A percentile compares a stretch with the other conserved stretches of the same genome.
Evolutionary conservation across 2,888 invertebrate species (phyloP).

Genomic region (Argynnis bischoffii): DNA sequence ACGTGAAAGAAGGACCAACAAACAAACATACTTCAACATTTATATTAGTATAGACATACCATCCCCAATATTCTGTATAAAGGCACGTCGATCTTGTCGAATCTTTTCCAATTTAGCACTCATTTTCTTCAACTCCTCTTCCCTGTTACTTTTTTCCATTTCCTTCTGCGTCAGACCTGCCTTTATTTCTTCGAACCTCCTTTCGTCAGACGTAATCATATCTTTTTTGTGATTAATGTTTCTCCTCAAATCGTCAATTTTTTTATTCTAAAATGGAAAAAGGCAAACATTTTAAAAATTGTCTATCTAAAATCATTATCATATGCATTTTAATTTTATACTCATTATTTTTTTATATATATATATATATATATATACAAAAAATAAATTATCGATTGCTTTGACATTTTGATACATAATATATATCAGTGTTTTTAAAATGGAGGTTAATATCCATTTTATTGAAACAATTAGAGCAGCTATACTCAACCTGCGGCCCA

Average conservation of each 20-base stretch:
- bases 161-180: conserved; percentile 52
- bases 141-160: conserved; percentile 58
- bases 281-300: not conserved
- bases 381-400: no score
- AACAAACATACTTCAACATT: no score
- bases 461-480: no score
- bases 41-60: not conserved
- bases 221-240: conserved; percentile 1
- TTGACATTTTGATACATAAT: no score
- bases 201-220: not conserved
- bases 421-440: no score
- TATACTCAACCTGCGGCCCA: no score
- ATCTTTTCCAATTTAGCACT: conserved; percentile 1
- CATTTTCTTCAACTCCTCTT: conserved; percentile 59
- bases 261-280: no score
- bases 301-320: not conserved
- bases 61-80: conserved; percentile 69
- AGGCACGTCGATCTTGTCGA: conserved; percentile 57
- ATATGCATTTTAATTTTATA: not conserved
- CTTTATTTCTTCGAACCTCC: not conserved
- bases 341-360: no score
- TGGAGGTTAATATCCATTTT: no score
- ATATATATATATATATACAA: no score
- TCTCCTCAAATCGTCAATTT: no score
- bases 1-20: no score